Evolutionary conservation across 2,113 vertebrate species (phyloP).

Genomic region (Callipepla californica): DNA sequence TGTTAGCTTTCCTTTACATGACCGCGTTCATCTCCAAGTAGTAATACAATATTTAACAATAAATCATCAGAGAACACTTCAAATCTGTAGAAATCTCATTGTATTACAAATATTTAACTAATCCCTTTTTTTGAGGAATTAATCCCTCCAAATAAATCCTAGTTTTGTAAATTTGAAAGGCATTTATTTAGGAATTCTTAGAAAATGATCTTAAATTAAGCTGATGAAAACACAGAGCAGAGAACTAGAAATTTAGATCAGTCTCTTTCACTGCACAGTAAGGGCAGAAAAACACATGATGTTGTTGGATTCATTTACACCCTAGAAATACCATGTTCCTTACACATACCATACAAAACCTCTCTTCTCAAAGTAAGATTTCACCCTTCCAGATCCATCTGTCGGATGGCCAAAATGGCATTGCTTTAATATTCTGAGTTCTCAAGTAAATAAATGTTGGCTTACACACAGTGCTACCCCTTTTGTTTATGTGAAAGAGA

Average conservation of each 20-base stretch:
- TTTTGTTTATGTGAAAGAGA: background rate
- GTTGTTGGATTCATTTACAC: background rate
- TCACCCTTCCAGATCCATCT: background rate
- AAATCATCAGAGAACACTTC: background rate
- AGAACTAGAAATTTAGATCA: accelerated
- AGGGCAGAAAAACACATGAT: background rate
- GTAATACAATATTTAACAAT: background rate
- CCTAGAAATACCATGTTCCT: background rate
- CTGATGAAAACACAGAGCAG: background rate
- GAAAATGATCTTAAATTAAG: background rate
- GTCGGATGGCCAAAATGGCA: background rate
- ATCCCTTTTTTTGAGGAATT: background rate
- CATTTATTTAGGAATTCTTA: background rate
- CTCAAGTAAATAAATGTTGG: background rate
- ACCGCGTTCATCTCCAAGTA: background rate
- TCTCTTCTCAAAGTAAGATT: background rate
- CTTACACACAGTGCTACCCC: background rate
- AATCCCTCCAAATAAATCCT: background rate
- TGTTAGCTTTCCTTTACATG: background rate
- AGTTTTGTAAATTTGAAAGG: background rate
- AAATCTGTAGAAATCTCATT: background rate
- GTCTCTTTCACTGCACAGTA: background rate
- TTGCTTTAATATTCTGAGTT: background rate
- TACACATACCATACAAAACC: background rate
- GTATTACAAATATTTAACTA: background rate